Percentiles rank a stretch among this genome's conserved stretches.
These are phyloP conservation scores for Reticulitermes speratus DNA, from an alignment of 1,140 invertebrate genomes.

Conservation along the genomic window DNA sequence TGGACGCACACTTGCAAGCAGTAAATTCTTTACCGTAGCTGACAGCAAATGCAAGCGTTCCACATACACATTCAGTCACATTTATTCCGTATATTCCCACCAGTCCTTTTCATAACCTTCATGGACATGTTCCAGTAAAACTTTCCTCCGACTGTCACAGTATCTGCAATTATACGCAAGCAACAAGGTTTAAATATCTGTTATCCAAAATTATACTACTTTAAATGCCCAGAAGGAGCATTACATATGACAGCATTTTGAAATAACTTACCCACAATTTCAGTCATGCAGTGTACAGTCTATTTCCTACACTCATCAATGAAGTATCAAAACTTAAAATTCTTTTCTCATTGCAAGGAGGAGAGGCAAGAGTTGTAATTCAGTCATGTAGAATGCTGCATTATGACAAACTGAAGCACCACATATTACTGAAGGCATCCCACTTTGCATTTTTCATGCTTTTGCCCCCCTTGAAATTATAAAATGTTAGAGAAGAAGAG, in stretches of 20 bases:
- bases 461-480: no score
- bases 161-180: conserved; percentile 46
- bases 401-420: no score
- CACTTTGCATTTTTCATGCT: no score
- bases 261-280: background rate
- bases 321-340: no score
- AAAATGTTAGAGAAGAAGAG: no score
- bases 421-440: no score
- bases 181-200: background rate
- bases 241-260: background rate
- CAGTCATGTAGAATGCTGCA: no score
- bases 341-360: no score
- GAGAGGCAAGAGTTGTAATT: no score
- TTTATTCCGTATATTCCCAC: conserved; percentile 60
- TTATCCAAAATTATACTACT: background rate
- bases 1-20: background rate
- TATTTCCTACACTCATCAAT: no score
- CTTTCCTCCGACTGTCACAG: conserved; percentile 68
- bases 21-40: conserved; percentile 17
- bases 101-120: conserved; percentile 76
- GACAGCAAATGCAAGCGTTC: conserved; percentile 18
- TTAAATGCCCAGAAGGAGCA: background rate
- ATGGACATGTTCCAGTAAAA: conserved; percentile 69
- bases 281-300: no score
- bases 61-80: background rate